Percentiles rank a stretch among this genome's conserved stretches.
These are phyloP conservation scores for Chrysochloris asiatica DNA, from an alignment of 2,113 vertebrate genomes.

Conservation along the genomic window DNA sequence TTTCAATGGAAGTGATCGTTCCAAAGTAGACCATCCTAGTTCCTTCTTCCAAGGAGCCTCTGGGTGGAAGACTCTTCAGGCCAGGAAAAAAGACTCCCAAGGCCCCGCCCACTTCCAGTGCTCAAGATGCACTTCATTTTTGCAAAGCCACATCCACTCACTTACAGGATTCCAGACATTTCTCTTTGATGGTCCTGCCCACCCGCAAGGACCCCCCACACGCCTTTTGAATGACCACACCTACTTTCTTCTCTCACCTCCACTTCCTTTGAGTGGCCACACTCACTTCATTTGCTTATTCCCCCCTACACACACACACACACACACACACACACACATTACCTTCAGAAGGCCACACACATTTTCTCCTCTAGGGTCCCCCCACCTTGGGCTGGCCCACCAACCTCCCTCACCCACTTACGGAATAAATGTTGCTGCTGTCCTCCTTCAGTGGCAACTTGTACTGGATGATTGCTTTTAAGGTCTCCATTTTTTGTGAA, in stretches of 20 bases:
- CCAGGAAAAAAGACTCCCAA: not conserved
- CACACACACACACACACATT: not conserved
- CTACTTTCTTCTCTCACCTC: not conserved
- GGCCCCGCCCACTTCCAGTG: accelerated
- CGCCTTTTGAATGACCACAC: not conserved
- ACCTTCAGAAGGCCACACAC: not conserved
- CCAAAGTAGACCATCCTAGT: not conserved
- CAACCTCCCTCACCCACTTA: slow-evolving; percentile 76
- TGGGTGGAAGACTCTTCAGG: not conserved
- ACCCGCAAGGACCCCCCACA: not conserved
- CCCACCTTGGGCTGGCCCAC: no score
- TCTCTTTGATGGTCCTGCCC: not conserved
- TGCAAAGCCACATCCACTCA: no score
- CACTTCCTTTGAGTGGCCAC: not conserved
- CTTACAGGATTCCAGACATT: not conserved
- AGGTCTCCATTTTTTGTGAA: slow-evolving; percentile 83
- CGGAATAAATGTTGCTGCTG: slow-evolving; percentile 89
- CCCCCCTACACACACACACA: not conserved
- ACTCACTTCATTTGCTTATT: no score
- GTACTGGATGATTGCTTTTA: slow-evolving; percentile 95
- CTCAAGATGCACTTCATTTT: not conserved
- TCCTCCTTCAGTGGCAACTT: slow-evolving; percentile 86
- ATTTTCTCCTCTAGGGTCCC: not conserved
- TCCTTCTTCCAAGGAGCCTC: not conserved
- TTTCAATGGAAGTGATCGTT: not conserved